These are phyloP conservation scores for Drosophila glabriapex DNA, from an alignment of 2,888 invertebrate genomes.

Conservation along the genomic window DNA sequence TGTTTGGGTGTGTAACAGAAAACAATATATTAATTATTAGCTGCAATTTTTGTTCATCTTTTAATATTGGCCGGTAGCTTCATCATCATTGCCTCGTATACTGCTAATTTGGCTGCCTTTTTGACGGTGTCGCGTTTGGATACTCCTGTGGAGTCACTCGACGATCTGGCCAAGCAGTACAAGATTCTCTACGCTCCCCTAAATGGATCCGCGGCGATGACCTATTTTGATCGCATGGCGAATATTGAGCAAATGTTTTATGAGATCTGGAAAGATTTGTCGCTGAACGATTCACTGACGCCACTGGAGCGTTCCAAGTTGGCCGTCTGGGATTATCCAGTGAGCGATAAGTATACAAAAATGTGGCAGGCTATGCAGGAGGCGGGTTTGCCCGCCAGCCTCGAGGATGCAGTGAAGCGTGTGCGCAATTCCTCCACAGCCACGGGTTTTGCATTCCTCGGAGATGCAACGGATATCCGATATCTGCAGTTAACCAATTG, in stretches of 20 bases:
- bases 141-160: slow-evolving; percentile 96
- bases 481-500: slow-evolving; percentile 85
- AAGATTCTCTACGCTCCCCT: slow-evolving; percentile 98
- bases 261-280: slow-evolving; percentile 99
- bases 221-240: slow-evolving; percentile 98
- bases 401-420: slow-evolving; percentile 92
- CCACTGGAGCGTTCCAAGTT: slow-evolving; percentile 96
- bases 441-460: slow-evolving; percentile 96
- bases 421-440: slow-evolving; percentile 89
- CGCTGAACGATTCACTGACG: slow-evolving; percentile 95
- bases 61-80: slow-evolving; percentile 86
- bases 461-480: slow-evolving; percentile 97
- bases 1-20: slow-evolving; percentile 90
- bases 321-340: slow-evolving; percentile 99
- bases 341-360: slow-evolving; percentile 98
- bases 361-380: slow-evolving; percentile 98
- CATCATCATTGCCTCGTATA: slow-evolving; percentile 99
- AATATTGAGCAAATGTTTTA: slow-evolving; percentile 97
- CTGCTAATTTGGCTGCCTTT: slow-evolving; percentile 98
- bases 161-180: slow-evolving; percentile 97
- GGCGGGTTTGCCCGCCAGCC: slow-evolving; percentile 91
- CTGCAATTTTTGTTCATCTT: neutral
- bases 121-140: slow-evolving; percentile 97
- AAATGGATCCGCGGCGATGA: slow-evolving; percentile 94
- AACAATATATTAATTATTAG: neutral